Conservation (phyloP, 2,888 invertebrate species). For the Dasysyrphus albostriatus region DNA sequence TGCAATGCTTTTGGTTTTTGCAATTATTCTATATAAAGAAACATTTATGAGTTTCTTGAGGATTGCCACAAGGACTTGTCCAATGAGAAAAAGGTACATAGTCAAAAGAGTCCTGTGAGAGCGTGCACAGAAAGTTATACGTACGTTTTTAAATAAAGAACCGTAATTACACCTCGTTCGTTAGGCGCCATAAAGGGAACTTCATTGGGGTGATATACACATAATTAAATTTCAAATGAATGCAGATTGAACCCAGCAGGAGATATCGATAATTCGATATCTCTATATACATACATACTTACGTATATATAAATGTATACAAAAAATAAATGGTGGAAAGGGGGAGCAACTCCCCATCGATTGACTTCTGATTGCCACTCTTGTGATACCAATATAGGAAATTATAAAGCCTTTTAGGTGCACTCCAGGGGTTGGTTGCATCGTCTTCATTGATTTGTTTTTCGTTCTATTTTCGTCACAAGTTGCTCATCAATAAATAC, state of each 20-base stretch:
- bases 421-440: conserved; percentile 24
- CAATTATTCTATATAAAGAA: conserved; percentile 20
- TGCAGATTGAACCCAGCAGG: conserved; percentile 22
- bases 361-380: conserved; percentile 29
- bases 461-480: conserved; percentile 32
- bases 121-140: conserved; percentile 23
- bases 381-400: neutral
- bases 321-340: neutral
- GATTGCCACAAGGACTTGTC: neutral
- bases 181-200: conserved; percentile 56
- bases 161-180: conserved; percentile 51
- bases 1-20: conserved; percentile 48
- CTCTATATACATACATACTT: no score
- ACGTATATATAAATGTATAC: neutral
- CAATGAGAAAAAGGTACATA: conserved; percentile 36
- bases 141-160: conserved; percentile 16
- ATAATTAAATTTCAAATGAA: conserved; percentile 41
- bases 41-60: conserved; percentile 11
- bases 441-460: conserved; percentile 56
- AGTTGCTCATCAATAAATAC: conserved; percentile 12
- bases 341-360: neutral
- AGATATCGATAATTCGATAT: conserved; percentile 35
- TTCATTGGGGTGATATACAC: neutral
- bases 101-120: conserved; percentile 14
- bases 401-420: conserved; percentile 34